phyloP scores from a whole-genome alignment of 2,113 vertebrate species.

The Channa maculata region DNA sequence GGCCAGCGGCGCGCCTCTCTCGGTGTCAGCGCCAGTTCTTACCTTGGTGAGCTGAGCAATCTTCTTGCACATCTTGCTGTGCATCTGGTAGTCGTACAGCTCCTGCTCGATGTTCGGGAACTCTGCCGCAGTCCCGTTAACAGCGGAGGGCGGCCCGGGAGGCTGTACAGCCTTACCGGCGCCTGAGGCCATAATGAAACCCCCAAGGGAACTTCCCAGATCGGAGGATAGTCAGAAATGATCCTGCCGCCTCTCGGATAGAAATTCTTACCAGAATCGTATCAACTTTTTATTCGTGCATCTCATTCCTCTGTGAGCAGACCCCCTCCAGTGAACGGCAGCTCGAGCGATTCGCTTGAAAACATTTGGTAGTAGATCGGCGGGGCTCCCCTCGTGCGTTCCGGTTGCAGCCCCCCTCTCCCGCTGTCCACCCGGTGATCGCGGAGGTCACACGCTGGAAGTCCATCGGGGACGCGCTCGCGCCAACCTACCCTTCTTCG shows the following conservation, averaged over 20 bases:
- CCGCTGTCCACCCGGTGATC: slow-evolving; percentile 73
- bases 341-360: slow-evolving; percentile 60
- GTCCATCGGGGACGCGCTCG: slow-evolving; percentile 77
- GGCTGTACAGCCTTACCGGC: slow-evolving; percentile 85
- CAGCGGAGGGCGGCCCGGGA: slow-evolving; percentile 76
- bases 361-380: slow-evolving; percentile 67
- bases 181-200: slow-evolving; percentile 87
- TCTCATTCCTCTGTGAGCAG: slow-evolving; percentile 63
- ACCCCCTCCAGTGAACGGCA: slow-evolving; percentile 52
- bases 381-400: slow-evolving; percentile 70
- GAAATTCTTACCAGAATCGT: slow-evolving; percentile 57
- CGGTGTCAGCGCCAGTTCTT: slow-evolving; percentile 57
- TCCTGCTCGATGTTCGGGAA: slow-evolving; percentile 82
- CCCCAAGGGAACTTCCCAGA: slow-evolving; percentile 66
- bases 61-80: slow-evolving; percentile 98
- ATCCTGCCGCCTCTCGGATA: slow-evolving; percentile 60
- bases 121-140: slow-evolving; percentile 85
- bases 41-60: slow-evolving; percentile 99
- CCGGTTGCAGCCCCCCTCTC: slow-evolving; percentile 67
- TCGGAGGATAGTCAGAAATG: slow-evolving; percentile 61
- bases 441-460: slow-evolving; percentile 77
- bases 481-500: slow-evolving; percentile 61
- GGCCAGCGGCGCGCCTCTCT: slow-evolving; percentile 31
- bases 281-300: slow-evolving; percentile 64
- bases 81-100: slow-evolving; percentile 87